These are phyloP conservation scores for Oscheius sp. DNA, from an alignment of 2,888 invertebrate species.

Conservation along the genomic window DNA sequence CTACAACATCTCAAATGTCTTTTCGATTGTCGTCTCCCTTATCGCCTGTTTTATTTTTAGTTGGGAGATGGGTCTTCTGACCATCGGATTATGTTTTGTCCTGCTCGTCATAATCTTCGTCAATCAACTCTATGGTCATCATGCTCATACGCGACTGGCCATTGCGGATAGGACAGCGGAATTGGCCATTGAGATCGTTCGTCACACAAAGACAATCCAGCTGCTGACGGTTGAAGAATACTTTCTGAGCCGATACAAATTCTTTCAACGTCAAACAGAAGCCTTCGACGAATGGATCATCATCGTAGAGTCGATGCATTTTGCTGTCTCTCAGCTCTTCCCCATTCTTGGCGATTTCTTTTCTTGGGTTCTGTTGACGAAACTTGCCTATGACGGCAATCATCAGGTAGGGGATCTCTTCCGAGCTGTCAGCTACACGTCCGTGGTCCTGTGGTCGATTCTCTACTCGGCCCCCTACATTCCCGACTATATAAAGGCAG, in stretches of 20 bases:
- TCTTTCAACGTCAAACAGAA: slow-evolving; percentile 39
- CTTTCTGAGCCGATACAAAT: slow-evolving; percentile 66
- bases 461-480: slow-evolving; percentile 22
- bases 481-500: slow-evolving; percentile 17
- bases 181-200: slow-evolving; percentile 71
- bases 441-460: slow-evolving; percentile 20
- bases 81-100: neutral
- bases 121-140: slow-evolving; percentile 9
- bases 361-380: slow-evolving; percentile 34
- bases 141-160: slow-evolving; percentile 37
- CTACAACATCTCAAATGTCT: slow-evolving; percentile 1
- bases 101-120: neutral
- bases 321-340: slow-evolving; percentile 32
- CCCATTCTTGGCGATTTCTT: slow-evolving; percentile 11
- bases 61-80: neutral
- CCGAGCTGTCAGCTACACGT: neutral
- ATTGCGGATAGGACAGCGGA: slow-evolving; percentile 36
- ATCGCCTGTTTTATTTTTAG: neutral
- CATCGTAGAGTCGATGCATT: slow-evolving; percentile 37
- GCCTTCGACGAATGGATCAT: slow-evolving; percentile 37
- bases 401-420: slow-evolving; percentile 1
- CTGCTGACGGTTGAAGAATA: slow-evolving; percentile 70
- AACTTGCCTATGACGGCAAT: slow-evolving; percentile 37
- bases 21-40: neutral
- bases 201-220: slow-evolving; percentile 72